phyloP scores from a whole-genome alignment of 2,888 invertebrate genomes.

The Stegophylla sp. region DNA sequence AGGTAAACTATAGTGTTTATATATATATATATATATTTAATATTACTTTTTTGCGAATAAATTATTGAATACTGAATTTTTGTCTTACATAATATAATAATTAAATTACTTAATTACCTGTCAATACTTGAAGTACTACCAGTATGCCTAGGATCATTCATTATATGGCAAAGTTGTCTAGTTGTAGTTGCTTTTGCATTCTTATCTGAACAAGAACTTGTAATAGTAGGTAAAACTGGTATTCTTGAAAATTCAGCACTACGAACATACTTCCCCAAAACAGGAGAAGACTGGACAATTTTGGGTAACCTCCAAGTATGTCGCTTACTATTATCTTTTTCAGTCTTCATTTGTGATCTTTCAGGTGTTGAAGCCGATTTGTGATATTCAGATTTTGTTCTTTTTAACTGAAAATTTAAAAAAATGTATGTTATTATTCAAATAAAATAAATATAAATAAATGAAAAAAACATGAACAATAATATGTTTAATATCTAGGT shows the following conservation, averaged over 20 bases:
- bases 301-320: conserved; percentile 57
- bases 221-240: conserved; percentile 60
- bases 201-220: conserved; percentile 52
- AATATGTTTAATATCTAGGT: not conserved
- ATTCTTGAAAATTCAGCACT: conserved; percentile 60
- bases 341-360: conserved; percentile 58
- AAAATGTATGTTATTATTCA: not conserved
- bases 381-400: conserved; percentile 53
- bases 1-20: too few relatives aligned
- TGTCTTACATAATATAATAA: not conserved
- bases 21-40: too few relatives aligned
- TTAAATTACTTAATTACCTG: conserved; percentile 33
- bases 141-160: conserved; percentile 55
- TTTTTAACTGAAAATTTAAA: conserved; percentile 38
- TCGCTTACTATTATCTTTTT: conserved; percentile 49
- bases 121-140: conserved; percentile 58
- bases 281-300: conserved; percentile 51
- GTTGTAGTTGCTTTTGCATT: conserved; percentile 51
- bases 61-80: too few relatives aligned
- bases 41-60: too few relatives aligned
- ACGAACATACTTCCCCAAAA: conserved; percentile 46
- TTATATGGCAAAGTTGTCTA: conserved; percentile 56
- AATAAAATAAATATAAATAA: not conserved
- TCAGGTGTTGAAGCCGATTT: conserved; percentile 48
- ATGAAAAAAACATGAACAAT: not conserved